Evolutionary conservation across 2,888 invertebrate species (phyloP).

Genomic region (Lissonota sp.): DNA sequence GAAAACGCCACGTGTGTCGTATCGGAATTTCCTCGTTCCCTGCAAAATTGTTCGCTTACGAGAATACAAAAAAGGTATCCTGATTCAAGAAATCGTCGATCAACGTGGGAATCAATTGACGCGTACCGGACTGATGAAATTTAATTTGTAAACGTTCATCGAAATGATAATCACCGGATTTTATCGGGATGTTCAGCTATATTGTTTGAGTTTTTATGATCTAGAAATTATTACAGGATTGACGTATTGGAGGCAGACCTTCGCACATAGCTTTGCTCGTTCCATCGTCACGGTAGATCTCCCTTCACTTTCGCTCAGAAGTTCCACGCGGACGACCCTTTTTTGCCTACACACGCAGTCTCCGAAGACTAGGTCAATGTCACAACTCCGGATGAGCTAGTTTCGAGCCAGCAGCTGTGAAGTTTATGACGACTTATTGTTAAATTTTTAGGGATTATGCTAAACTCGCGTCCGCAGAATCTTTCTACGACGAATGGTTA

Average conservation of each 20-base stretch:
- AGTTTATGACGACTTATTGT: conserved; percentile 63
- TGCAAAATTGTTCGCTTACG: conserved; percentile 22
- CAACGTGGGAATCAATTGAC: conserved; percentile 19
- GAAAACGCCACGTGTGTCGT: conserved; percentile 34
- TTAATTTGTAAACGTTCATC: too few species aligned
- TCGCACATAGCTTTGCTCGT: neutral
- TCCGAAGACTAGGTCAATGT: conserved; percentile 77
- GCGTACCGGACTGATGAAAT: neutral
- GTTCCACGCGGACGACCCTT: neutral
- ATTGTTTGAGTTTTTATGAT: neutral
- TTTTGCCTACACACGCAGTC: conserved; percentile 37
- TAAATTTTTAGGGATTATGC: conserved; percentile 75
- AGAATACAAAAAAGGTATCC: conserved; percentile 2
- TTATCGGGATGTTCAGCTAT: too few species aligned
- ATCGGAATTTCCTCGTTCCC: conserved; percentile 31
- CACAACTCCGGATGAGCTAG: conserved; percentile 60
- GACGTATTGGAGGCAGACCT: neutral
- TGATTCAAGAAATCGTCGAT: conserved; percentile 16
- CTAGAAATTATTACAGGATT: neutral
- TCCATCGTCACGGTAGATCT: conserved; percentile 4
- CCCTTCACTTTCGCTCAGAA: neutral
- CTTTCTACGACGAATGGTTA: conserved; percentile 67
- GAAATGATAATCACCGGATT: too few species aligned
- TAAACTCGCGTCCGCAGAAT: conserved; percentile 68
- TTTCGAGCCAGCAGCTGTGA: conserved; percentile 58